Conservation (phyloP, 2,113 vertebrate species). For the Eulemur macaco region DNA sequence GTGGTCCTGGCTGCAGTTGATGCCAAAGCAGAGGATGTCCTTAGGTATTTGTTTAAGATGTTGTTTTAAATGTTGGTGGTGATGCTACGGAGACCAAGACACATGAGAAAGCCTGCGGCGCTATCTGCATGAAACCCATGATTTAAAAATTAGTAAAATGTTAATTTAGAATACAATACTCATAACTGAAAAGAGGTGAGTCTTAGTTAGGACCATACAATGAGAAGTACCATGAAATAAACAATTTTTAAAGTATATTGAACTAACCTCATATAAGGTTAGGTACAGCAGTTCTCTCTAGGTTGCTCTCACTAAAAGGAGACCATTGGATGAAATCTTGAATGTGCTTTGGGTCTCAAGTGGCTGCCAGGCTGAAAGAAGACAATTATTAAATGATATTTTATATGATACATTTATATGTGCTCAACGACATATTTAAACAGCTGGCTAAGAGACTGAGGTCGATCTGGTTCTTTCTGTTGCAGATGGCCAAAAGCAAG, state of each 20-base stretch:
- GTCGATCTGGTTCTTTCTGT: neutral
- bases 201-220: neutral
- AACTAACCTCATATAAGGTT: neutral
- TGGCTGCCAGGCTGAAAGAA: neutral
- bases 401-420: neutral
- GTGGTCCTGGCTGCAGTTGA: neutral
- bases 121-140: neutral
- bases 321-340: neutral
- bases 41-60: neutral
- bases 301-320: neutral
- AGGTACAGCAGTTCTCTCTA: neutral
- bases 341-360: neutral
- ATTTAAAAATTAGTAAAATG: neutral
- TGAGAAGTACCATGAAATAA: neutral
- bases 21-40: neutral
- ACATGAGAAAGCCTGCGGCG: neutral
- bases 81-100: neutral
- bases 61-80: neutral
- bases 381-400: neutral
- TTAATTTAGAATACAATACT: conserved; percentile 10
- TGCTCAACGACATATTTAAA: neutral
- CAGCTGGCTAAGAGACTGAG: neutral
- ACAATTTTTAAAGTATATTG: neutral
- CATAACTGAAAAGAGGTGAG: neutral
- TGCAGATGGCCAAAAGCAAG: neutral